phyloP scores from a whole-genome alignment of 2,888 invertebrate genomes.

The Trilocha varians region DNA sequence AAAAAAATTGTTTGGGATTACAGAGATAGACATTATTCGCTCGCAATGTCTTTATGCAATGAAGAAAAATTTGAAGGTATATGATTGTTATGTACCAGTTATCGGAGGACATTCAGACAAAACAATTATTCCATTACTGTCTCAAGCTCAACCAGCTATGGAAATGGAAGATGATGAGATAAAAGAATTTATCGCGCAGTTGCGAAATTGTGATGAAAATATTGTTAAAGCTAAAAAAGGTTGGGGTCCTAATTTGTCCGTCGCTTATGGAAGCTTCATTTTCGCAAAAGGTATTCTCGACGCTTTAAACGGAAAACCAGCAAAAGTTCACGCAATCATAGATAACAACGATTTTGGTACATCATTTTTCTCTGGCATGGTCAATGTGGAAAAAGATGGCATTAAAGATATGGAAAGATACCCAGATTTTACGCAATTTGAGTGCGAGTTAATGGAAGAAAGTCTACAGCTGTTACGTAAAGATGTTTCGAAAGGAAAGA shows the following conservation, averaged over 20 bases:
- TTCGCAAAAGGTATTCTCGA: constrained; percentile 73
- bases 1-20: constrained; percentile 80
- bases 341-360: constrained; percentile 58
- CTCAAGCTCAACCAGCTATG: constrained; percentile 76
- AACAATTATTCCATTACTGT: constrained; percentile 84
- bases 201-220: constrained; percentile 76
- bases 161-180: constrained; percentile 53
- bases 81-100: constrained; percentile 80
- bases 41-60: constrained; percentile 84
- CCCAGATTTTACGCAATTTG: constrained; percentile 30
- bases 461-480: constrained; percentile 37
- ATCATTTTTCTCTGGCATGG: constrained; percentile 40
- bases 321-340: constrained; percentile 36
- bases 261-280: constrained; percentile 75
- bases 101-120: constrained; percentile 83
- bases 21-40: constrained; percentile 80
- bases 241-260: constrained; percentile 72
- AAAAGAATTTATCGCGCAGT: constrained; percentile 37
- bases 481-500: constrained; percentile 39
- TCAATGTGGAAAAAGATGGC: constrained; percentile 33
- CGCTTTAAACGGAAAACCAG: constrained; percentile 41
- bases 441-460: constrained; percentile 38
- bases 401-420: constrained; percentile 39
- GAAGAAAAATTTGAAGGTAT: constrained; percentile 75
- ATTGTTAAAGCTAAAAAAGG: constrained; percentile 77